Evolutionary conservation across 2,888 invertebrate genomes (phyloP).

Genomic region (Amorpha juglandis): DNA sequence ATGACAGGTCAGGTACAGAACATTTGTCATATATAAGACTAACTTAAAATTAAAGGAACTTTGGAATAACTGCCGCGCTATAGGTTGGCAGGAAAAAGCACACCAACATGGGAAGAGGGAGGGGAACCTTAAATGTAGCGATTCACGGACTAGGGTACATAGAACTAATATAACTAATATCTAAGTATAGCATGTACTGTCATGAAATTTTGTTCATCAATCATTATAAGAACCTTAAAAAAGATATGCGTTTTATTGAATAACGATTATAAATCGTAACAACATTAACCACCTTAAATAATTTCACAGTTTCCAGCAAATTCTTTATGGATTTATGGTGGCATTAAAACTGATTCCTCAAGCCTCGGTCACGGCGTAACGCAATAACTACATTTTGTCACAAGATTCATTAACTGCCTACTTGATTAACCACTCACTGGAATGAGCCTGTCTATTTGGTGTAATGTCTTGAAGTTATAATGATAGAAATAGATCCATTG

Average conservation of each 20-base stretch:
- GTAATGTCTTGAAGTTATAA: not conserved
- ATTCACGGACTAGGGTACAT: too few species aligned
- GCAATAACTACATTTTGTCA: constrained; percentile 4
- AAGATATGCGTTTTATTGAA: not conserved
- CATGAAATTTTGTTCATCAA: too few species aligned
- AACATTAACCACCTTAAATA: not conserved
- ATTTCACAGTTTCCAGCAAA: constrained; percentile 13
- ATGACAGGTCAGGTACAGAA: too few species aligned
- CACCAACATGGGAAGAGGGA: too few species aligned
- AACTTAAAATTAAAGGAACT: too few species aligned
- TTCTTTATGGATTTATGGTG: constrained; percentile 30
- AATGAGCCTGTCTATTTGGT: not conserved
- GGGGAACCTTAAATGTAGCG: too few species aligned
- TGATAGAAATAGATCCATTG: not conserved
- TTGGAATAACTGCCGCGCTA: too few species aligned
- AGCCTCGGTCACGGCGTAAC: not conserved
- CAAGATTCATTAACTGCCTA: constrained; percentile 10
- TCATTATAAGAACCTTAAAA: not conserved
- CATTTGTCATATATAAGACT: too few species aligned
- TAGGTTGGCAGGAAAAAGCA: too few species aligned
- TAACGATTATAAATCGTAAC: not conserved
- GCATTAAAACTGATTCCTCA: constrained; percentile 26
- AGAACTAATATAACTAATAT: too few species aligned
- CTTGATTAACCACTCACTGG: not conserved
- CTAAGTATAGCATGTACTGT: too few species aligned